Evolutionary conservation across 2,113 vertebrate species (phyloP), one percentile per base, ranked within the genome.

Genomic region (Bothrops jararaca): DNA sequence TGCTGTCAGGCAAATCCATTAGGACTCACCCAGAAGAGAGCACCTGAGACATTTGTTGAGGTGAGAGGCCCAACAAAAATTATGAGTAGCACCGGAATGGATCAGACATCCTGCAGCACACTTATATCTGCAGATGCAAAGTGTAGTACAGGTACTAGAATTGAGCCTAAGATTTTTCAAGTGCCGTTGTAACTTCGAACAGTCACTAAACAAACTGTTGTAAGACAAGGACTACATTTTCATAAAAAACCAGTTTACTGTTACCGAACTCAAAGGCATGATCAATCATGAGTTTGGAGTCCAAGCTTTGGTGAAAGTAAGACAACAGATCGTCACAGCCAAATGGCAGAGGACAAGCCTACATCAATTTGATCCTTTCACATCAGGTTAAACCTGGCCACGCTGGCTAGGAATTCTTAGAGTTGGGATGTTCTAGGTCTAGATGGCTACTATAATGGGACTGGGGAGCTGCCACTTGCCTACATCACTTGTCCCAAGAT

Each of bases 401-500:
- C 3, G 86, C 86, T 18, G 52, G 8, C 87, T 80, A 64, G 26
- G 7, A 24, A 90, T 48, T 50, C 54, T 12, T 18, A 20, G 22
- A 42, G 29, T 39, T 89, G 53, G 23, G 23, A 11, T 42, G n/a
- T 10, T 57, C 7, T 54, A 22, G 5, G 39, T 80, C 34, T 42
- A 42, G 74, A 80, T 39, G 12, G 26, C 11, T 26, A 3, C 11
- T 26, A 9, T 23, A n/a, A 57, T 42, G 50, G 10, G 10, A 39
- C n/a, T 42, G 5, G 48, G 15, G 7, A 60, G 26, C 39, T 45
- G 42, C 60, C 91, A 98, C 99, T 98, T 97, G 98, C 99, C 99
- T 95, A 99, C 98, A 12, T 99, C 99, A 89, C 98, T 98, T 3
- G 98, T 99, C 93, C 99, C 99, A 20, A 99, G 98, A 97, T 99